Percentiles rank a stretch among this genome's conserved stretches.
phyloP scores from a whole-genome alignment of 92 coral and sea anemone genomes.

The Porites lobata region DNA sequence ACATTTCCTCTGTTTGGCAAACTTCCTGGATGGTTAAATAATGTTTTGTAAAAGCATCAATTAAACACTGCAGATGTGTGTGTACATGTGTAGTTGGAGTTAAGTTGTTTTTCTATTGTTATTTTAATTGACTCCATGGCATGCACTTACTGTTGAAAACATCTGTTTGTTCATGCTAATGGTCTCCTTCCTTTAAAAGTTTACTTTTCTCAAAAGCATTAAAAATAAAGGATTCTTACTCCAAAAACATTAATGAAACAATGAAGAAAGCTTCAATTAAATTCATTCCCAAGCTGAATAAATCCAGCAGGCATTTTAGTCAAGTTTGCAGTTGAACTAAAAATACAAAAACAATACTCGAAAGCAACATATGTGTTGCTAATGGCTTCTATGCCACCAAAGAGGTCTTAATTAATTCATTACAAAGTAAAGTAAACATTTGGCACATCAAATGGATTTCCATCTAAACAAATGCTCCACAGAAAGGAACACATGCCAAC shows the following conservation, averaged over 20 bases:
- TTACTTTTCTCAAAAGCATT: background rate
- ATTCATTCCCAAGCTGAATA: background rate
- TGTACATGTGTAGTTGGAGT: conserved; percentile 35
- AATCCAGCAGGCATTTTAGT: background rate
- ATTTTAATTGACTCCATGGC: conserved; percentile 31
- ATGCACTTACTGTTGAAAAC: conserved; percentile 44
- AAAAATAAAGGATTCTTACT: background rate
- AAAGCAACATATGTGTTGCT: conserved; percentile 32
- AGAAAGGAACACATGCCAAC: conserved; percentile 28
- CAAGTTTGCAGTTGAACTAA: background rate
- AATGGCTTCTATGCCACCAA: conserved; percentile 14
- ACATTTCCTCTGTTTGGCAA: conserved; percentile 22
- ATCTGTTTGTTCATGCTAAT: conserved; percentile 43
- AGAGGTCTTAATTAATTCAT: conserved; percentile 29
- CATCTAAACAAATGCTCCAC: conserved; percentile 21
- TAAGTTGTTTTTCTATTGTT: conserved; percentile 35
- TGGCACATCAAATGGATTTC: conserved; percentile 38
- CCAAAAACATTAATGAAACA: background rate
- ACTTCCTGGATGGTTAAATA: conserved; percentile 34
- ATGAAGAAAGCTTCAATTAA: background rate
- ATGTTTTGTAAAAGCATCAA: background rate
- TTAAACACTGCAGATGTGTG: background rate
- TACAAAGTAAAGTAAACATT: conserved; percentile 38
- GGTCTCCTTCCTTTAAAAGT: background rate
- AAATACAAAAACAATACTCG: background rate